Base-by-base conservation (phyloP, 2,888 invertebrate species). In the Norana najaformis region DNA sequence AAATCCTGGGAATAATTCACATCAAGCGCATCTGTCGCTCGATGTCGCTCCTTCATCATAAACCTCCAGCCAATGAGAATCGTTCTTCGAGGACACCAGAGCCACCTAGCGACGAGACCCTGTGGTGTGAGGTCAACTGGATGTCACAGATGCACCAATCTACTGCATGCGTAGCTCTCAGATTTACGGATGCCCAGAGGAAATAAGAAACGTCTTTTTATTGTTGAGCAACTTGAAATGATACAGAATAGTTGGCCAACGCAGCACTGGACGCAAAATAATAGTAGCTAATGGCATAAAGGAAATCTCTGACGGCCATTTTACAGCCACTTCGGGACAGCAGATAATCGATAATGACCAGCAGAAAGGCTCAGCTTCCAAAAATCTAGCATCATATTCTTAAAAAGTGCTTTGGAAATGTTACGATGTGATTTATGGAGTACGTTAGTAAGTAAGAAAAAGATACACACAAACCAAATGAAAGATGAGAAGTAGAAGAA, bases 1-100 rank as follows among this genome's bases (percentile, higher is more conserved):
- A 69, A 69, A n/a, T 69, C 69, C 13, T 69, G 69, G 69, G 69
- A 69, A 69, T 69, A 69, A 69, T n/a, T 69, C 69, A 69, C n/a
- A 69, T 69, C 69, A n/a, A 69, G 11, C n/a, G n/a, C 69, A 69
- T 69, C 69, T 69, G 69, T 69, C 69, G 69, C 69, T 69, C n/a
- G 69, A 69, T 30, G 69, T 30, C 69, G 30, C 69, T 69, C 8
- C 69, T 69, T 5, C 69, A n/a, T 69, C 69, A n/a, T 69, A 69
- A 69, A 69, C 69, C 69, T 30, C 69, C 0, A 69, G 69, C 69
- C 69, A 69, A 69, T 69, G 30, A 69, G 69, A 69, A 69, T 69
- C 69, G 69, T 30, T 69, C 69, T 69, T n/a, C 6, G 69, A 69
- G 69, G 69, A 69, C 69, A n/a, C 30, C n/a, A 13, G 69, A 11